phyloP scores from a whole-genome alignment of 1,140 invertebrate species.

The Pogonognathellus flavescens region DNA sequence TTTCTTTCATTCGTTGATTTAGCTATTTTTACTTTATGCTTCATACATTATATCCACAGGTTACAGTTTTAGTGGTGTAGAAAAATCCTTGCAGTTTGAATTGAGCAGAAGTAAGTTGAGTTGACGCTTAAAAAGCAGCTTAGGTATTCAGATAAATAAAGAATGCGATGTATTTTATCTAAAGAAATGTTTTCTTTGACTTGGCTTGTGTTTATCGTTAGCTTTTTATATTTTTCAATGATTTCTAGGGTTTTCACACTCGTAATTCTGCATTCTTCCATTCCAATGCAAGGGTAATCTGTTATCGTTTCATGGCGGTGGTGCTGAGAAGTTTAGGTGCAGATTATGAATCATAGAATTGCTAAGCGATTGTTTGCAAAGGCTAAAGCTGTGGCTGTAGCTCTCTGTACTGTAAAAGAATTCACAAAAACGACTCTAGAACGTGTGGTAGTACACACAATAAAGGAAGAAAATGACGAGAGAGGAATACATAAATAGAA shows the following conservation, averaged over 20 bases:
- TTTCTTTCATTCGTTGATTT: not conserved
- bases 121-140: not conserved
- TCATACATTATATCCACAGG: not conserved
- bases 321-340: not conserved
- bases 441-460: too few species aligned
- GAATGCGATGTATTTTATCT: not conserved
- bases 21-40: not conserved
- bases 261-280: not conserved
- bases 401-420: too few species aligned
- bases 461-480: too few species aligned
- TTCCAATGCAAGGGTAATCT: not conserved
- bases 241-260: constrained; percentile 42
- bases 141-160: constrained; percentile 14
- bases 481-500: too few species aligned
- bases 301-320: constrained; percentile 5
- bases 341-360: too few species aligned
- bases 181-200: constrained; percentile 14
- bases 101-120: not conserved
- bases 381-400: too few species aligned
- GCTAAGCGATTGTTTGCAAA: too few species aligned
- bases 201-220: not conserved
- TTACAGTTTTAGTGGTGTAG: not conserved
- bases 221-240: not conserved
- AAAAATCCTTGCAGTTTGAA: not conserved
- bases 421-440: too few species aligned